Evolutionary conservation across 2,797 vertebrate genomes (phyloP).

Genomic region (Alcedo atthis): DNA sequence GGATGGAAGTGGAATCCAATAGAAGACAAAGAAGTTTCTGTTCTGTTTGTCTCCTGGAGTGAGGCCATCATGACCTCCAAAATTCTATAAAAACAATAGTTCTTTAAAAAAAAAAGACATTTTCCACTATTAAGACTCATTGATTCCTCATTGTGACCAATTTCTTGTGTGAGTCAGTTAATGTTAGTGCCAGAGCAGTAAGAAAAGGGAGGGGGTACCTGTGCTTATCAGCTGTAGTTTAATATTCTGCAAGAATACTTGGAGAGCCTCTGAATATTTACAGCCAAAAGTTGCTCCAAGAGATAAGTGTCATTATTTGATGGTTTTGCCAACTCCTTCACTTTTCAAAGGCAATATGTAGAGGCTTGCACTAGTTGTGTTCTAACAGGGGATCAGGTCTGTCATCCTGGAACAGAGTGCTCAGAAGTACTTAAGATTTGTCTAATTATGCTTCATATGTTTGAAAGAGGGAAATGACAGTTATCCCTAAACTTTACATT

Average conservation of each 20-base stretch:
- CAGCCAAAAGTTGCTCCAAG: constrained; percentile 21
- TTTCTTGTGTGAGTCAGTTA: neutral
- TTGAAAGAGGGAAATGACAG: constrained; percentile 66
- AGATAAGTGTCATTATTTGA: constrained; percentile 42
- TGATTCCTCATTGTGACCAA: neutral
- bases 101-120: neutral
- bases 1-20: neutral
- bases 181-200: neutral
- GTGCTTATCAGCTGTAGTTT: neutral
- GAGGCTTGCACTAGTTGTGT: neutral
- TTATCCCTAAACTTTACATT: constrained; percentile 53
- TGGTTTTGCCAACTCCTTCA: constrained; percentile 28
- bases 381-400: neutral
- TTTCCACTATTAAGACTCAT: too few species aligned
- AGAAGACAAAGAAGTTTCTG: neutral
- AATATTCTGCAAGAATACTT: neutral
- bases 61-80: neutral
- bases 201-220: neutral
- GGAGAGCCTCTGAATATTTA: neutral
- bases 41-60: neutral
- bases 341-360: neutral
- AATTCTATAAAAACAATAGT: neutral
- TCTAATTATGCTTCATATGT: constrained; percentile 60
- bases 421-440: constrained; percentile 65
- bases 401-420: neutral